Evolutionary conservation across 2,113 vertebrate species (phyloP).

Genomic region (Cyanocitta stelleri): DNA sequence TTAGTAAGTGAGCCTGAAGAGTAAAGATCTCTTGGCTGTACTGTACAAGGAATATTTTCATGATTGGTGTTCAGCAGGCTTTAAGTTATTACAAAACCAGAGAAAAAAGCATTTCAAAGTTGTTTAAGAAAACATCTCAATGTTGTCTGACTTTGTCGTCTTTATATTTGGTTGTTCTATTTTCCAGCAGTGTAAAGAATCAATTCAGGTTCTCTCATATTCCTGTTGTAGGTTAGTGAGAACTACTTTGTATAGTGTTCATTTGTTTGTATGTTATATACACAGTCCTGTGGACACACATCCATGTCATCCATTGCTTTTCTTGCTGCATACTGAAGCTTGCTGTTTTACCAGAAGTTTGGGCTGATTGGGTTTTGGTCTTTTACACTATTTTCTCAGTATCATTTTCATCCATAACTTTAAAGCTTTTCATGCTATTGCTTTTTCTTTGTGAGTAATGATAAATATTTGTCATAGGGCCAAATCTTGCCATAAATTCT

Average conservation of each 20-base stretch:
- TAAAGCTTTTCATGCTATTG: background rate
- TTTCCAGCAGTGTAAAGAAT: background rate
- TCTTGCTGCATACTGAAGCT: background rate
- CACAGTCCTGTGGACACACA: background rate
- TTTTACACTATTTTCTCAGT: background rate
- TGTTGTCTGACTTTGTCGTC: background rate
- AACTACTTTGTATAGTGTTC: background rate
- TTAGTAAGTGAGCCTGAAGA: background rate
- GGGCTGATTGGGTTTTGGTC: background rate
- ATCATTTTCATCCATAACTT: background rate
- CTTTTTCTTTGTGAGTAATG: background rate
- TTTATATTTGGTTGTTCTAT: background rate
- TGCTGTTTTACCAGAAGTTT: background rate
- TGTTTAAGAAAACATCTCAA: background rate
- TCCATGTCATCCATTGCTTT: background rate
- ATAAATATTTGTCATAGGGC: background rate
- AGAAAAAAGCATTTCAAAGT: background rate
- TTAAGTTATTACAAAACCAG: background rate
- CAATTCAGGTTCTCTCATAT: background rate
- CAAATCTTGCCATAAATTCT: background rate
- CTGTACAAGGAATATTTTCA: background rate
- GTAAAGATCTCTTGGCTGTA: background rate
- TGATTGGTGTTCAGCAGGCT: background rate
- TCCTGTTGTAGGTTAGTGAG: background rate
- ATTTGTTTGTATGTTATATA: background rate